These are phyloP conservation scores for Noctua comes DNA, from an alignment of 2,888 invertebrate genomes.

Conservation along the genomic window DNA sequence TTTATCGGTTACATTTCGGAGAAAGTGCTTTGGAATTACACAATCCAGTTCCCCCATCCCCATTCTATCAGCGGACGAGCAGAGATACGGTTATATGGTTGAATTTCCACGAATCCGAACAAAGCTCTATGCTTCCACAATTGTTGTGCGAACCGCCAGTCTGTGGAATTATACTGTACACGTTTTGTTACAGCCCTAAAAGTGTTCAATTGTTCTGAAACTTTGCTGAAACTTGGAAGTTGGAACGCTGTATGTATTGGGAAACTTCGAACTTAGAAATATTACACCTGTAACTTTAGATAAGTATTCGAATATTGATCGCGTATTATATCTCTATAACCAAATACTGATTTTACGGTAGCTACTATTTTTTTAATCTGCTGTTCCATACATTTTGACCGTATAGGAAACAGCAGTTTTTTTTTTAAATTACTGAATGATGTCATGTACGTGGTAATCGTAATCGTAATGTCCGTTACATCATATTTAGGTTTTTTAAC, in stretches of 20 bases:
- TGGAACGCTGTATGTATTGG: background rate
- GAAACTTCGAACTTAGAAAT: slow-evolving; percentile 8
- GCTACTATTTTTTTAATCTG: background rate
- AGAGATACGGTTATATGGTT: no score
- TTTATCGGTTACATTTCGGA: no score
- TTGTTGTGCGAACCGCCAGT: no score
- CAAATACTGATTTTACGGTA: background rate
- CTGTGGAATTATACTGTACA: no score
- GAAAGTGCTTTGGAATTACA: no score
- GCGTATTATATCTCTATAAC: background rate
- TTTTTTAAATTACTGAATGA: background rate
- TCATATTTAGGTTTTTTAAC: background rate
- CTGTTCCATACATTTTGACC: background rate
- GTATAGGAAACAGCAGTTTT: background rate
- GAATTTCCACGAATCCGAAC: no score
- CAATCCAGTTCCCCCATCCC: no score
- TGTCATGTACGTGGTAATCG: background rate
- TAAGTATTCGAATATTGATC: background rate
- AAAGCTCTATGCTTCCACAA: no score
- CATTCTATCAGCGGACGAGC: no score
- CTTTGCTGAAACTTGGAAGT: slow-evolving; percentile 7
- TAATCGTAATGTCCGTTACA: background rate
- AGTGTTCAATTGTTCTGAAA: slow-evolving; percentile 7
- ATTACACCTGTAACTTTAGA: background rate
- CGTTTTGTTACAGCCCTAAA: background rate